phyloP scores from a whole-genome alignment of 2,888 invertebrate species.

The Frankliniella fusca region DNA sequence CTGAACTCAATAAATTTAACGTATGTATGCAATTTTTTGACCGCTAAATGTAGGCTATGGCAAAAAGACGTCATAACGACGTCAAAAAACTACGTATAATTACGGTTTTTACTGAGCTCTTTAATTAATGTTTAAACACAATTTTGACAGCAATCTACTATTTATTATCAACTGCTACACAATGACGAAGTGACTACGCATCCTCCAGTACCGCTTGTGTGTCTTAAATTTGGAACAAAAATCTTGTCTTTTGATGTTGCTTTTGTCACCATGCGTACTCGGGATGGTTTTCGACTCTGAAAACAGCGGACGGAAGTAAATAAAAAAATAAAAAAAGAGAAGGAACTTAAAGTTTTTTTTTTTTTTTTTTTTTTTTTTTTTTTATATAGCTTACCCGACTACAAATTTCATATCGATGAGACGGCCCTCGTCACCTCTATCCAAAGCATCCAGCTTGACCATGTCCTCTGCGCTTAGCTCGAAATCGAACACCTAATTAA shows the following conservation, averaged over 20 bases:
- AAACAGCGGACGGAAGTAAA: neutral
- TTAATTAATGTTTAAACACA: too few species aligned
- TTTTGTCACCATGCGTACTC: neutral
- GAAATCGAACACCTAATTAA: conserved; percentile 60
- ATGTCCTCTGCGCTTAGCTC: conserved; percentile 60
- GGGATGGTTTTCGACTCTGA: neutral
- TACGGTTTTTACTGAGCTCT: too few species aligned
- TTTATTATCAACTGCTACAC: too few species aligned
- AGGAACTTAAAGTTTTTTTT: neutral
- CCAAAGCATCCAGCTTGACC: conserved; percentile 56
- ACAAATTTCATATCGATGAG: conserved; percentile 69
- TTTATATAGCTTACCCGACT: conserved; percentile 52
- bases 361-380: neutral
- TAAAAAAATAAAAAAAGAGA: neutral
- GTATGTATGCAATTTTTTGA: too few species aligned
- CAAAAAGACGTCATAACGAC: too few species aligned
- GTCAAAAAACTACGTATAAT: too few species aligned
- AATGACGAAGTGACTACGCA: too few species aligned
- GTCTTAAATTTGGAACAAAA: neutral
- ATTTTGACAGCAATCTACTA: too few species aligned
- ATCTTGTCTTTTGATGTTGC: neutral
- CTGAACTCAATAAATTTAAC: too few species aligned
- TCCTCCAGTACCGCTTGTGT: too few species aligned
- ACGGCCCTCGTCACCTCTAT: conserved; percentile 61
- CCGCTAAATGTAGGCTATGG: too few species aligned